phyloP scores from a whole-genome alignment of 2,797 vertebrate genomes.

The Lacerta bilineata region DNA sequence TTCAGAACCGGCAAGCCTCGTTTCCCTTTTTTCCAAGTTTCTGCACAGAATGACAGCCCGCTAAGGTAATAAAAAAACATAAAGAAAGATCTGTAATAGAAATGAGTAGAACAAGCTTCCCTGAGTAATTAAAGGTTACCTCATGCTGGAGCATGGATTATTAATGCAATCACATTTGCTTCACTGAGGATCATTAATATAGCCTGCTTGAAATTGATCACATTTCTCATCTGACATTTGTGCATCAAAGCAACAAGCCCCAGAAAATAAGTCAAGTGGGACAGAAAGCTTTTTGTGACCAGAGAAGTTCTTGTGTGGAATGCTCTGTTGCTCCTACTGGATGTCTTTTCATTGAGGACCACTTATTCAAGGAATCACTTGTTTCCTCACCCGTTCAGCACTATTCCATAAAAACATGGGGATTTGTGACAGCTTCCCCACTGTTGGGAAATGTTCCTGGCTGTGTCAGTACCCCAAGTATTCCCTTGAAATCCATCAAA shows the following conservation, averaged over 20 bases:
- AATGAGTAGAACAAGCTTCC: constrained; percentile 64
- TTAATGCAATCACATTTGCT: constrained; percentile 68
- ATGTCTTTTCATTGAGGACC: neutral
- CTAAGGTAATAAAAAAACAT: constrained; percentile 63
- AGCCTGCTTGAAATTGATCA: constrained; percentile 62
- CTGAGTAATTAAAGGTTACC: constrained; percentile 67
- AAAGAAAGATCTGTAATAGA: constrained; percentile 46
- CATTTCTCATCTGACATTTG: constrained; percentile 27
- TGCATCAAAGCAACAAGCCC: constrained; percentile 4
- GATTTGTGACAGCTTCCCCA: neutral
- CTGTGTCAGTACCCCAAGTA: neutral
- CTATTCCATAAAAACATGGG: no score
- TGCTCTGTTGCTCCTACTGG: neutral
- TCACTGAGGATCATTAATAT: constrained; percentile 70
- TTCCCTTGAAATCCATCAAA: neutral
- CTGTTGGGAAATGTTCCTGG: neutral
- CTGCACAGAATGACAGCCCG: constrained; percentile 36
- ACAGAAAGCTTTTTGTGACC: neutral
- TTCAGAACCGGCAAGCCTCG: constrained; percentile 47
- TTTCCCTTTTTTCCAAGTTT: constrained; percentile 57
- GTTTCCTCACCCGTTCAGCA: neutral
- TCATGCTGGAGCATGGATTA: constrained; percentile 62
- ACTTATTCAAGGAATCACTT: neutral
- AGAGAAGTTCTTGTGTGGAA: neutral
- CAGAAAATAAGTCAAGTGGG: constrained; percentile 15